Evolutionary conservation across 2,888 invertebrate genomes (phyloP), one percentile per base, ranked within the genome.

Genomic region (Drosophila pseudotakahashii): DNA sequence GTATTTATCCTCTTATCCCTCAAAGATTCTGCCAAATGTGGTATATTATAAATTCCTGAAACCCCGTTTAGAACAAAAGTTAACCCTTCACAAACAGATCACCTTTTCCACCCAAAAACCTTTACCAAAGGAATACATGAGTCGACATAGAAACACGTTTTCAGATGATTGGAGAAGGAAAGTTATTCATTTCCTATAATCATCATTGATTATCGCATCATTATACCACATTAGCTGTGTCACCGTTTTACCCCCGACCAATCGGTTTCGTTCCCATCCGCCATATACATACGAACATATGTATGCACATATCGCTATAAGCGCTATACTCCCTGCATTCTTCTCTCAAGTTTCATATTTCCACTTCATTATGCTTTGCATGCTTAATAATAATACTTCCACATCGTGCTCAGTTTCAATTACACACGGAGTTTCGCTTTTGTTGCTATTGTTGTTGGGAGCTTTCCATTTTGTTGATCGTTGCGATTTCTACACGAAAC

Each of bases 361-460:
- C 89, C 78, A 83, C 72, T 80, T 83, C 76, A 83, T 88, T 88
- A 78, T 83, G 84, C 89, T 85, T 81, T 86, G 89, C 86, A 81
- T 88, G 89, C 84, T 87, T 83, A 83, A 83, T 87, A 82, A 79
- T 73, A 79, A 82, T 81, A 76, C 88, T 88, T 88, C 87, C 87
- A 78, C 89, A 79, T 81, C 79, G 81, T 88, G 77, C 79, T 83
- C 69, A 77, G 85, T 84, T 85, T 79, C 78, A 79, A 89, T 89
- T 89, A 77, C 78, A 67, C 73, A 52, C 78, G 73, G 80, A 87
- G 88, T 81, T 89, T 88, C 78, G 79, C 87, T 83, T 88, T 81
- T 83, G 76, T 88, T 76, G 72, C 57, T 53, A 58, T 63, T 63
- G 52, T 53, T 51, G 50, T 51, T 50, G 78, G 63, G 44, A 73